Evolutionary conservation across 2,888 invertebrate genomes (phyloP), one percentile per base, ranked within the genome.

Genomic region (Rambutsinella grinnellia): DNA sequence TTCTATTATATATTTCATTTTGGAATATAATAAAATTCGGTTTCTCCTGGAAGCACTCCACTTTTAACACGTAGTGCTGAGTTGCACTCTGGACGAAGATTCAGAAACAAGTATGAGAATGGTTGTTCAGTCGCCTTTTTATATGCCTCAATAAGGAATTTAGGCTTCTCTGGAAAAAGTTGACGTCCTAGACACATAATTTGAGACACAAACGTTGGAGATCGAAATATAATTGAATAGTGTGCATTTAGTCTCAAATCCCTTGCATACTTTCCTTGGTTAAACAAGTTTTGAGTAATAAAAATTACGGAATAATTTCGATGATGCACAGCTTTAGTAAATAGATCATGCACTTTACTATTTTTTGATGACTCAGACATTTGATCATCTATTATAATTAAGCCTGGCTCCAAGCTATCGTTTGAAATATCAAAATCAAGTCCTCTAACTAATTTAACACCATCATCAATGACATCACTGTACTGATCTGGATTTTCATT

Each of bases 41-140:
- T 63, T 58, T 76, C 68, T 1, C 10, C n/a, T 6, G 76, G 69
- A 6, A 80, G 21, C 6, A 79, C 77, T 19, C 60, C 74, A 28
- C 46, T 44, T 23, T 46, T 1, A 1, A 79, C 70, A 10, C 80
- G 54, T 5, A 80, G 57, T 0, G 28, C 21, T 24, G 78, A 78
- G n/a, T 76, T 28, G 57, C 76, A 74, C 26, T 23, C 10, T 27
- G 80, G 79, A 63, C 75, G 75, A 1, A 70, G 19, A 56, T 63
- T 77, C 2, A 80, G 13, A 28, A 76, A 74, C 65, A 80, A 61
- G 27, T 79, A 76, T 0, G 74, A 58, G 27, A 65, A 80, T 5
- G 76, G 70, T 13, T 53, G 36, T 15, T 21, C 24, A 6, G 79
- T 80, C 1, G 80, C 80, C 21, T 77, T 46, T 65, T 67, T 69